These are phyloP conservation scores for Paramuricea clavata DNA, from an alignment of 92 coral and sea anemone genomes.

Conservation along the genomic window DNA sequence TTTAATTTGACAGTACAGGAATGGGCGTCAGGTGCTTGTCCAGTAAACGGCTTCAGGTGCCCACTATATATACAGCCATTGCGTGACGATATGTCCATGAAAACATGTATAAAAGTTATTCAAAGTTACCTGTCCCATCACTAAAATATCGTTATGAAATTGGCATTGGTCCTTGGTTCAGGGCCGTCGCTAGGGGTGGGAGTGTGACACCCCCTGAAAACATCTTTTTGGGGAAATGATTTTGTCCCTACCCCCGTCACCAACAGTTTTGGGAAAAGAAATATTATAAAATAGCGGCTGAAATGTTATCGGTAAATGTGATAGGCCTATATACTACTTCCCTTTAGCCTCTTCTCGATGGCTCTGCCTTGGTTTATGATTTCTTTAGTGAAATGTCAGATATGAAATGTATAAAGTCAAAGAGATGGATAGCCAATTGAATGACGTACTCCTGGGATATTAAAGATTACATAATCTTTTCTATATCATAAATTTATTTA, in stretches of 20 bases:
- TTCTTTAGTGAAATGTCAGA: background rate
- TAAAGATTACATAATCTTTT: background rate
- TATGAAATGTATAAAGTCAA: background rate
- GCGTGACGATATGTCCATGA: background rate
- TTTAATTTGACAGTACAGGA: slow-evolving; percentile 43
- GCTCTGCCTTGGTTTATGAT: no score
- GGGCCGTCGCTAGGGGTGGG: no score
- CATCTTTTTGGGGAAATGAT: no score
- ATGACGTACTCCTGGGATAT: background rate
- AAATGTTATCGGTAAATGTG: no score
- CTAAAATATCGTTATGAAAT: background rate
- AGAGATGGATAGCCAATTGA: background rate
- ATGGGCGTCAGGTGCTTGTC: slow-evolving; percentile 54
- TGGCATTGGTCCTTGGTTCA: no score
- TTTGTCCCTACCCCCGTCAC: no score
- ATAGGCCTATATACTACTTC: no score
- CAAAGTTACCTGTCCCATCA: background rate
- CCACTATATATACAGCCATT: no score
- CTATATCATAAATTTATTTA: slow-evolving; percentile 12
- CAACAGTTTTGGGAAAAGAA: no score
- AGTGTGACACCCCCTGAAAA: no score
- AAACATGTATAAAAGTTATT: background rate
- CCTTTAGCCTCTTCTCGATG: no score
- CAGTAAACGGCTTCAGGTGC: slow-evolving; percentile 36
- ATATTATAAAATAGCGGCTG: no score